phyloP scores from a whole-genome alignment of 2,113 vertebrate genomes.

The Thunnus thynnus region DNA sequence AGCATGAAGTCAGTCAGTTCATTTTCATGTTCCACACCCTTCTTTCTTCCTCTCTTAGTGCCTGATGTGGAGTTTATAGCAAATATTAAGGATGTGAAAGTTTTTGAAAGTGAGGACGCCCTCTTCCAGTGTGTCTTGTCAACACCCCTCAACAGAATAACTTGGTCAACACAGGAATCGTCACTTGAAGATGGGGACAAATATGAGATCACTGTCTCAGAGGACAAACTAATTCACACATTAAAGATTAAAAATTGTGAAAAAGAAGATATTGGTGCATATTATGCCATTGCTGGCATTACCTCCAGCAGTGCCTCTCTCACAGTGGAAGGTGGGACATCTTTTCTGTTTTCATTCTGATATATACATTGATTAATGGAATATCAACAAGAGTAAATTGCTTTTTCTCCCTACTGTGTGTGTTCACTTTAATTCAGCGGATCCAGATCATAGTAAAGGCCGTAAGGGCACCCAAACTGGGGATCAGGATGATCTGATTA shows the following conservation, averaged over 20 bases:
- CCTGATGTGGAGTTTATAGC: slow-evolving; percentile 83
- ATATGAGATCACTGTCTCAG: slow-evolving; percentile 84
- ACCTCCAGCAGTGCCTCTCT: slow-evolving; percentile 87
- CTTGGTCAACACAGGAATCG: slow-evolving; percentile 85
- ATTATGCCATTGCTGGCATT: slow-evolving; percentile 84
- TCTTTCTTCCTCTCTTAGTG: slow-evolving; percentile 75
- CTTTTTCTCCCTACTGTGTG: not conserved
- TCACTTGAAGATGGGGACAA: slow-evolving; percentile 81
- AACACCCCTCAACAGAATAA: slow-evolving; percentile 78
- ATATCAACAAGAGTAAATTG: not conserved
- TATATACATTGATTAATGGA: not conserved
- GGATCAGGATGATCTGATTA: slow-evolving; percentile 40
- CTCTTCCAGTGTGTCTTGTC: slow-evolving; percentile 87
- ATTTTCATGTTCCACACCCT: not conserved
- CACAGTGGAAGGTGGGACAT: slow-evolving; percentile 85
- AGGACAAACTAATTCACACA: slow-evolving; percentile 88
- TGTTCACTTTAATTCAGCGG: slow-evolving; percentile 47
- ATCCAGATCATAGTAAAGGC: slow-evolving; percentile 60
- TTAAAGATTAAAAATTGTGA: slow-evolving; percentile 82
- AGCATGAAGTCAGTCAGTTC: not conserved
- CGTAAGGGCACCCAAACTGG: slow-evolving; percentile 12
- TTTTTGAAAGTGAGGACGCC: slow-evolving; percentile 79
- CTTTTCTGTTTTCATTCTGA: not conserved
- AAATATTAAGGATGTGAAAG: slow-evolving; percentile 78
- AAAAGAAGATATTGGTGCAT: slow-evolving; percentile 85